Conservation (phyloP, 2,113 vertebrate species). For the Neomonachus schauinslandi region DNA sequence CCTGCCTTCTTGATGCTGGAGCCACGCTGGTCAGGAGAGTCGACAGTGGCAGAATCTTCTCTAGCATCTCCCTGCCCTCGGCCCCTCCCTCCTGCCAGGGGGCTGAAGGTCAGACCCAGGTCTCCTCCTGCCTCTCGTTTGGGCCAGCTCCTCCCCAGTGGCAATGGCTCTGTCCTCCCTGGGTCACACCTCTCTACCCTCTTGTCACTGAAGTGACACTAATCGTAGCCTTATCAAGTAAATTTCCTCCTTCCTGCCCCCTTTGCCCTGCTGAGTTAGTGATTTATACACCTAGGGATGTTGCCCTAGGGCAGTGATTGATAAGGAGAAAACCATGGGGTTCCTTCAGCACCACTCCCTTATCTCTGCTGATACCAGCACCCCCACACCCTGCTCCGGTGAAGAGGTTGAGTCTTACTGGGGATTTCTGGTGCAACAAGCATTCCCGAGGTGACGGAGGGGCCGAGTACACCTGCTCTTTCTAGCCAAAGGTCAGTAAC, state of each 20-base stretch:
- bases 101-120: not conserved
- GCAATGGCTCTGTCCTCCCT: constrained; percentile 50
- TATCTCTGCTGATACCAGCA: constrained; percentile 73
- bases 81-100: not conserved
- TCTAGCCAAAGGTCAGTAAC: constrained; percentile 83
- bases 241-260: constrained; percentile 78
- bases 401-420: constrained; percentile 77
- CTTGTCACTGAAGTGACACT: constrained; percentile 76
- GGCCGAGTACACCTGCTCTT: constrained; percentile 79
- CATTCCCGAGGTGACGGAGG: constrained; percentile 70
- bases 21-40: not conserved
- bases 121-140: not conserved
- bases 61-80: too few relatives aligned
- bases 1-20: not conserved
- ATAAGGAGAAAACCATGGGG: constrained; percentile 80
- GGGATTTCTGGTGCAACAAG: constrained; percentile 80
- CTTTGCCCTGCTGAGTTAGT: constrained; percentile 66
- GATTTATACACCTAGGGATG: constrained; percentile 80
- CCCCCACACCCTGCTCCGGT: not conserved
- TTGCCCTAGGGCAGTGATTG: constrained; percentile 82
- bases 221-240: constrained; percentile 86
- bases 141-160: not conserved
- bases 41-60: not conserved
- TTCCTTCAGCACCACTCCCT: constrained; percentile 79
- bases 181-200: constrained; percentile 51